These are phyloP conservation scores for Contarinia nasturtii DNA, from an alignment of 1,140 invertebrate genomes.

Conservation along the genomic window DNA sequence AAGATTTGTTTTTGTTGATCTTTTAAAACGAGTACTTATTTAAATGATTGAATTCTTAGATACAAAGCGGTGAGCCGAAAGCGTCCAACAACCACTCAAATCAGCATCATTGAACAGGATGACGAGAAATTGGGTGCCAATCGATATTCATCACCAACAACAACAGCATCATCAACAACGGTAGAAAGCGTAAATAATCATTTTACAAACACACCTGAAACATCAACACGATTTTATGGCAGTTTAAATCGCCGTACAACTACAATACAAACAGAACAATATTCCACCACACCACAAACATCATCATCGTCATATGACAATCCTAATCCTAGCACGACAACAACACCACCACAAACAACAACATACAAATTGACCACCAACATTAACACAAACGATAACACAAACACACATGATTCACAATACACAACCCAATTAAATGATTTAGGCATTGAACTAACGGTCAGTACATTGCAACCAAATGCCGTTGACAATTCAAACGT, in stretches of 20 bases:
- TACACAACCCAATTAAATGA: constrained; percentile 2
- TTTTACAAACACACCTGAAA: constrained; percentile 8
- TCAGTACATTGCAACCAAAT: not conserved
- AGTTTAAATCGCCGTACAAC: constrained; percentile 19
- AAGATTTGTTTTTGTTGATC: too few species aligned
- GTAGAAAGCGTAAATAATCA: too few species aligned
- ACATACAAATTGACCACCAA: constrained; percentile 13
- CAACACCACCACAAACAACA: constrained; percentile 15
- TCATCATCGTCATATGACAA: constrained; percentile 5
- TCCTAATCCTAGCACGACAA: constrained; percentile 10
- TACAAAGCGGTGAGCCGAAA: too few species aligned
- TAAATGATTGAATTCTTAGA: too few species aligned
- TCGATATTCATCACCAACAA: too few species aligned
- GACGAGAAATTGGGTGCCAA: too few species aligned
- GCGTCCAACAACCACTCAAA: too few species aligned
- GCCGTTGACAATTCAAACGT: not conserved
- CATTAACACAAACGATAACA: constrained; percentile 16
- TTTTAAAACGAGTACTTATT: too few species aligned
- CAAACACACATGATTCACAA: constrained; percentile 6
- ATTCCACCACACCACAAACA: constrained; percentile 12
- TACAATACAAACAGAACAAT: constrained; percentile 7
- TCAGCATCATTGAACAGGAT: too few species aligned
- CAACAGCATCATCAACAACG: too few species aligned
- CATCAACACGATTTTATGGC: constrained; percentile 17
- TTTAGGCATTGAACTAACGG: not conserved